Percentiles rank a stretch among this genome's conserved stretches.
These are phyloP conservation scores for Rapana venosa DNA, from an alignment of 2,888 invertebrate species.

Conservation along the genomic window DNA sequence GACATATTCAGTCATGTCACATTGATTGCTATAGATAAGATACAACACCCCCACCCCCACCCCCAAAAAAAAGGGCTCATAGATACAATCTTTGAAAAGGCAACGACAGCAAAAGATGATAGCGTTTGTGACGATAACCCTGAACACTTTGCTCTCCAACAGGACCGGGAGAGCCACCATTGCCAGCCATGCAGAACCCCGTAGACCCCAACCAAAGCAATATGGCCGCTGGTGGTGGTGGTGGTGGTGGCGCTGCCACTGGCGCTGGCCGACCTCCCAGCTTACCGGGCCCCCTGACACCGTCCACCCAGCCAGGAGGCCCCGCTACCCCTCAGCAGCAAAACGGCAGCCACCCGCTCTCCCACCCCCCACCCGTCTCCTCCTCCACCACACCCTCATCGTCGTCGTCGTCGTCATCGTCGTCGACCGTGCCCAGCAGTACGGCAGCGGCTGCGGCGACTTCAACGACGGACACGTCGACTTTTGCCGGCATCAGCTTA, in stretches of 20 bases:
- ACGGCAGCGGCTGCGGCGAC: constrained; percentile 4
- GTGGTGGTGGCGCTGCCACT: neutral
- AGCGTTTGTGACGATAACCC: too few species aligned
- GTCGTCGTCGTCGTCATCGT: neutral
- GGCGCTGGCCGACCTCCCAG: constrained; percentile 51
- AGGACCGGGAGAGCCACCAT: constrained; percentile 54
- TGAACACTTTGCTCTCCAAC: too few species aligned
- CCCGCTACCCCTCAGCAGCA: constrained; percentile 65
- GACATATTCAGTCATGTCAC: too few species aligned
- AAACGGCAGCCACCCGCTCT: constrained; percentile 64
- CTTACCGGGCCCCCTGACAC: constrained; percentile 55
- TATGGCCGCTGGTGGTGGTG: neutral
- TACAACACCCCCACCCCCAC: too few species aligned
- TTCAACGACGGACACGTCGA: constrained; percentile 47
- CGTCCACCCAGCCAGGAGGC: constrained; percentile 61
- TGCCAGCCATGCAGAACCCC: constrained; percentile 54
- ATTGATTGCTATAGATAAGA: too few species aligned
- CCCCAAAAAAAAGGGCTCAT: too few species aligned
- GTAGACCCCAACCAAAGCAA: constrained; percentile 44
- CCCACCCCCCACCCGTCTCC: constrained; percentile 53
- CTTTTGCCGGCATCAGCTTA: constrained; percentile 80
- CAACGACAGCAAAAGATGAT: too few species aligned
- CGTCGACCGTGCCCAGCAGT: neutral
- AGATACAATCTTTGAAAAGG: too few species aligned
- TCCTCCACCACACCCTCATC: constrained; percentile 27